phyloP scores from a whole-genome alignment of 2,113 vertebrate species.

The Bolborhynchus lineola region DNA sequence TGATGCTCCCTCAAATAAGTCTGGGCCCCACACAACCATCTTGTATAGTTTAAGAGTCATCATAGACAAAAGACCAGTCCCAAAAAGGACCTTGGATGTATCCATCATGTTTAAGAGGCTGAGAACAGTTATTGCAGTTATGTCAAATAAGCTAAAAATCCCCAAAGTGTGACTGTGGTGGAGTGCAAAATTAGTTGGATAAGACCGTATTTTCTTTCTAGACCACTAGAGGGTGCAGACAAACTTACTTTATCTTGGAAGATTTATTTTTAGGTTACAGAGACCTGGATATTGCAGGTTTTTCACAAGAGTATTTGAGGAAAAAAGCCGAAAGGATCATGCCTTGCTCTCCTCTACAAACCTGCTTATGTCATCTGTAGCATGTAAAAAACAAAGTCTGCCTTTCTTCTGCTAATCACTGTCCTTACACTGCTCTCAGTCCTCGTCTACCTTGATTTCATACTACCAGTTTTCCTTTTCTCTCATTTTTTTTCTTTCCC shows the following conservation, averaged over 20 bases:
- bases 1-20: background rate
- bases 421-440: background rate
- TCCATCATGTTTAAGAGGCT: background rate
- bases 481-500: background rate
- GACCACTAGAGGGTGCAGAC: constrained; percentile 13
- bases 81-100: background rate
- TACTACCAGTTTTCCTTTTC: background rate
- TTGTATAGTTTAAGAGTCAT: background rate
- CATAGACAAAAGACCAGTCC: background rate
- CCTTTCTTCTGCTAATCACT: background rate
- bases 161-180: rapidly evolving
- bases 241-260: background rate
- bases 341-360: background rate
- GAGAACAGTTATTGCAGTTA: background rate
- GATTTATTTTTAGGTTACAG: background rate
- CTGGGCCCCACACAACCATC: background rate
- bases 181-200: background rate
- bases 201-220: background rate
- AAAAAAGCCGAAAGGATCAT: background rate
- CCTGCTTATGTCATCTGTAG: background rate
- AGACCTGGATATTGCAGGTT: background rate
- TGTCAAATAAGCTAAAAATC: background rate
- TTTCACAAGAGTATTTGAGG: background rate
- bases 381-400: background rate
- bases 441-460: rapidly evolving